Evolutionary conservation across 2,113 vertebrate species (phyloP).

Genomic region (Acinonyx jubatus): DNA sequence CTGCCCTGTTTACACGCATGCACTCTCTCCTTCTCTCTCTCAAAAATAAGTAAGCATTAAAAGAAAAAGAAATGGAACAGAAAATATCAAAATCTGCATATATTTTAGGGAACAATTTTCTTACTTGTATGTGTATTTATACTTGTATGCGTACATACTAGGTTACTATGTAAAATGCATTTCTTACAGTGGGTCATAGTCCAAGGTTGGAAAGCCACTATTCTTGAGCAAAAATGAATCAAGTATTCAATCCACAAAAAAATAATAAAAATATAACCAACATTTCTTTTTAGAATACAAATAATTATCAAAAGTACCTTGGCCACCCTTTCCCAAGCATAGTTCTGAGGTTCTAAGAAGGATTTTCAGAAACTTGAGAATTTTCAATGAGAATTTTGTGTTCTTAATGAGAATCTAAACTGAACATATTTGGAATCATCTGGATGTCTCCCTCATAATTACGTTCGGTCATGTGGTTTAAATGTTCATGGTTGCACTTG

Average conservation of each 20-base stretch:
- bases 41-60: too few relatives aligned
- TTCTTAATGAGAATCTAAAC: not conserved
- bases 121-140: not conserved
- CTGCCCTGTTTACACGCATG: too few relatives aligned
- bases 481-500: not conserved
- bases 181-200: not conserved
- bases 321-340: slow-evolving; percentile 1
- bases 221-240: slow-evolving; percentile 42
- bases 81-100: not conserved
- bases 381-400: not conserved
- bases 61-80: not conserved
- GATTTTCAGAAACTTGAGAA: slow-evolving; percentile 6
- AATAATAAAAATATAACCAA: not conserved
- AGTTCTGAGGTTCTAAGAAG: not conserved
- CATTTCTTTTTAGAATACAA: slow-evolving; percentile 26
- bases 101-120: not conserved
- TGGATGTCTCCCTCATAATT: not conserved
- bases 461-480: not conserved
- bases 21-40: too few relatives aligned
- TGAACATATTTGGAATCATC: not conserved
- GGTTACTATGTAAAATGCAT: not conserved
- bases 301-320: slow-evolving; percentile 23
- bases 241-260: slow-evolving; percentile 4
- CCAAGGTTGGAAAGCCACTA: not conserved
- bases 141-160: not conserved